Base-by-base conservation (phyloP, 2,888 invertebrate genomes). In the Tromatobia lineatoria region DNA sequence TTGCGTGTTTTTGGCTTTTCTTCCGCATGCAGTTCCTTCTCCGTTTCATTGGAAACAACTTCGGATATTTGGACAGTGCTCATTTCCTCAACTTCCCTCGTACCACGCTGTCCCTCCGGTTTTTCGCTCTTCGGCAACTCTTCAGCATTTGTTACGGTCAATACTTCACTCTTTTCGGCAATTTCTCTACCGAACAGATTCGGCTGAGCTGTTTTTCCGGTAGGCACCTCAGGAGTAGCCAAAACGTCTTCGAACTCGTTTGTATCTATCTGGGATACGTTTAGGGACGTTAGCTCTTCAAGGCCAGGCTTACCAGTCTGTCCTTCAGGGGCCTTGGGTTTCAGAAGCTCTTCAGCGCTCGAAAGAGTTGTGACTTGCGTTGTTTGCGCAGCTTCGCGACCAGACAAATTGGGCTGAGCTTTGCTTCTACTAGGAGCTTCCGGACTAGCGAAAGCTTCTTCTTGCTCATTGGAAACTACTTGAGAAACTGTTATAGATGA, bases 171-270 rank as follows among this genome's bases (percentile, higher is more conserved):
- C 18, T 88, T 91, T 77, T 93, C 90, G n/a, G 92, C 92, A 3
- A 93, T 90, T 88, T 93, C 93, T 54, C 94, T 92, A 3, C 93
- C 91, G 0, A 82, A 83, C 15, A 95, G 83, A 79, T 92, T 90
- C 1, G 92, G 86, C 25, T 90, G 85, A 1, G 95, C 95, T 85
- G 89, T 93, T 82, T 92, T 93, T 78, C 90, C 87, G 70, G 90
- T 90, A 1, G 94, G 93, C 59, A 88, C 85, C 67, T 89, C 90
- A 0, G 87, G 73, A 15, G 73, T 79, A 7, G 80, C 69, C 2
- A 93, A 79, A 42, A 83, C 83, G 25, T 86, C 86, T 83, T 93
- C 93, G 1, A 79, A 71, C 83, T 93, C 93, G 45, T 90, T 89
- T 10, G 90, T 88, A 29, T 91, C 69, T 4, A 90, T 86, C 86